Conservation (phyloP, 2,113 vertebrate genomes). For the Ciconia maguari region DNA sequence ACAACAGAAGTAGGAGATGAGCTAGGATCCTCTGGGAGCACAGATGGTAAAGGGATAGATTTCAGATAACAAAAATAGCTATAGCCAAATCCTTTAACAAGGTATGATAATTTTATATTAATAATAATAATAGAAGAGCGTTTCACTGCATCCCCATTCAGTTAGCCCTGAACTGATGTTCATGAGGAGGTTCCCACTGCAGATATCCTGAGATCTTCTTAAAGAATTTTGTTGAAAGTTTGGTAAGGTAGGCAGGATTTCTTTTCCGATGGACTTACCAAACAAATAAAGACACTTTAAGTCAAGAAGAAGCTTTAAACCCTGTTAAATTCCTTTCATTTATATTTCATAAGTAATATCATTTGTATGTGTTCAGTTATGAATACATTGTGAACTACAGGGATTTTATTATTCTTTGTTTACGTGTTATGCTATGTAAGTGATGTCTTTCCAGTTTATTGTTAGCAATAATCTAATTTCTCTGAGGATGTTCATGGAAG, state of each 20-base stretch:
- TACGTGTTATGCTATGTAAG: not conserved
- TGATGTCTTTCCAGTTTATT: not conserved
- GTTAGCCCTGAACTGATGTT: not conserved
- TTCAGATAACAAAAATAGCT: not conserved
- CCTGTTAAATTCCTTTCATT: not conserved
- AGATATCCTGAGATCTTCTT: not conserved
- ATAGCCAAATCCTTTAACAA: not conserved
- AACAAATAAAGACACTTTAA: not conserved
- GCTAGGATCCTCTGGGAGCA: not conserved
- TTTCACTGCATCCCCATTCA: not conserved
- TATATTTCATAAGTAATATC: not conserved
- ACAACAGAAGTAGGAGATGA: not conserved
- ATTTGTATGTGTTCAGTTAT: not conserved
- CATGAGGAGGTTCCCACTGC: not conserved
- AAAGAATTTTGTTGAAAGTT: not conserved
- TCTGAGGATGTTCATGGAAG: not conserved
- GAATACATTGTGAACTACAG: not conserved
- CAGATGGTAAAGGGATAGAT: not conserved
- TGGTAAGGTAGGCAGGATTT: not conserved
- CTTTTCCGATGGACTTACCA: not conserved
- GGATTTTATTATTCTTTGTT: not conserved
- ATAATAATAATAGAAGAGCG: not conserved
- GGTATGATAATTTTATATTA: not conserved
- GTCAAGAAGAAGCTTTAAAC: not conserved
- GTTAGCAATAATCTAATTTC: not conserved